Evolutionary conservation across 2,888 invertebrate species (phyloP).

Genomic region (Nymphalis urticae): DNA sequence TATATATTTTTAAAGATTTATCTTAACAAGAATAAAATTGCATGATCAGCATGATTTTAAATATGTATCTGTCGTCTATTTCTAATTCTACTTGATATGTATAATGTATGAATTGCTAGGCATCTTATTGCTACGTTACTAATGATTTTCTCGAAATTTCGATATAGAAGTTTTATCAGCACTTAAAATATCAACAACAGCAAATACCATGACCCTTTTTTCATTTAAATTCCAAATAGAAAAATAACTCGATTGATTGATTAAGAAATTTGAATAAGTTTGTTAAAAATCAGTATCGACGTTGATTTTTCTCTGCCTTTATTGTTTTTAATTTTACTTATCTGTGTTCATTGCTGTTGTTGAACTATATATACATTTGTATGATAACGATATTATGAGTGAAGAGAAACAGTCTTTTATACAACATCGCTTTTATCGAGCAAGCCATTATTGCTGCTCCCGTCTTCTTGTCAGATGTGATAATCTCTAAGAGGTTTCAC

Average conservation of each 20-base stretch:
- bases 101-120: conserved; percentile 23
- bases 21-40: conserved; percentile 6
- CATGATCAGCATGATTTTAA: not conserved
- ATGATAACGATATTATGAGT: not conserved
- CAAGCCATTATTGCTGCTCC: conserved; percentile 67
- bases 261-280: no score
- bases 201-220: no score
- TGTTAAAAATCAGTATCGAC: no score
- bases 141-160: not conserved
- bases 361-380: no score
- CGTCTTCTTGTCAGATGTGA: conserved; percentile 78
- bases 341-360: no score
- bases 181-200: no score
- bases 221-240: no score
- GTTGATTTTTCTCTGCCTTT: no score
- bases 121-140: conserved; percentile 21
- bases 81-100: conserved; percentile 34
- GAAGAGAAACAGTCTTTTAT: conserved; percentile 40
- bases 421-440: conserved; percentile 75
- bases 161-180: no score
- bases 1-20: not conserved
- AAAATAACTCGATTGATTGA: no score
- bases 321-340: no score
- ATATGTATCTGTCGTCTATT: not conserved
- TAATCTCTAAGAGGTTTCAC: conserved; percentile 83